Evolutionary conservation across 2,888 invertebrate species (phyloP), one percentile per base, ranked within the genome.

Genomic region (Drosophila neonasuta): DNA sequence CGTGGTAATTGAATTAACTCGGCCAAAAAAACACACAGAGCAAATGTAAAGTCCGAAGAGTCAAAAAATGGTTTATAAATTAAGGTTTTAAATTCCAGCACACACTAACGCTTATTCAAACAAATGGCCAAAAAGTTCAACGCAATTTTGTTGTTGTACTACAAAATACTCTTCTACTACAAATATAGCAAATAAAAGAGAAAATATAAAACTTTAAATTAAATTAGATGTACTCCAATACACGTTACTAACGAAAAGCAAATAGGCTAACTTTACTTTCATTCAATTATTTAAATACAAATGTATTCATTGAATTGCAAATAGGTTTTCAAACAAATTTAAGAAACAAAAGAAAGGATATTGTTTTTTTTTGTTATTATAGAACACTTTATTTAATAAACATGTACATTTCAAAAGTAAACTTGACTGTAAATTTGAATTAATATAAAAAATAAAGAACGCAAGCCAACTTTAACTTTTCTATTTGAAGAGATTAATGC

Each of bases 1-100:
- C 42, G 52, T 44, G 67, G 67, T 81, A 74, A 81, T 84, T 77
- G 64, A 86, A 86, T 81, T 61, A 77, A 74, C 15, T 54, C 57
- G 39, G 66, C 71, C 49, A 49, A 56, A 56, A 54, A 32, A 46
- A 58, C 55, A 45, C 55, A 45, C 45, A 11, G 24, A 15, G 24
- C 44, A 45, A 59, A 20, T 24, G 39, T 20, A 41, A 56, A 59
- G 57, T 17, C 46, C 57, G 34, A 6, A 42, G 34, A 44, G 59
- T 59, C 46, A 51, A 67, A 56, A 71, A 74, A 63, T n/a, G 8
- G 46, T 59, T 48, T 61, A 61, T 58, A 67, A 74, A 74, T 71
- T 71, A 67, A 76, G 63, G 57, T 45, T 64, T 62, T 44, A 49
- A 56, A 59, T 15, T 32, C 30, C 15, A 29, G 20, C 32, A 59